A percentile compares a stretch with the other conserved stretches of the same genome.
Evolutionary conservation across 92 coral and sea anemone species (phyloP).

Genomic region (Porites rus): DNA sequence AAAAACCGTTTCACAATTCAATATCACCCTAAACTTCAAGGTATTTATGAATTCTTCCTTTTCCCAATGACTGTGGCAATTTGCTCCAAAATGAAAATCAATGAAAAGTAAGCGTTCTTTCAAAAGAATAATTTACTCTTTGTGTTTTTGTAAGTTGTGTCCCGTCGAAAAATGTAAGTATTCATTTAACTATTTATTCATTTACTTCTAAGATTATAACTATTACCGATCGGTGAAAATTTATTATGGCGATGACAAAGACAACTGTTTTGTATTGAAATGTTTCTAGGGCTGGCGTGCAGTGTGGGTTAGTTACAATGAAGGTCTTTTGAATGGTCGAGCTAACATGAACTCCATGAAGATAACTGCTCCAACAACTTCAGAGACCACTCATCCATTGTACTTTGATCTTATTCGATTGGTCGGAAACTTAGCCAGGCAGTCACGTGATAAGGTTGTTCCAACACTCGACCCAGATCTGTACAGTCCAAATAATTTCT

Average conservation of each 20-base stretch:
- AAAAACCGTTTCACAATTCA: slow-evolving; percentile 17
- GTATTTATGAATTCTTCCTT: background rate
- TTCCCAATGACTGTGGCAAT: no score
- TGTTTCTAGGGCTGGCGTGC: slow-evolving; percentile 23
- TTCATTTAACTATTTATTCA: no score
- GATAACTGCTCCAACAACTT: slow-evolving; percentile 31
- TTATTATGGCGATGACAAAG: background rate
- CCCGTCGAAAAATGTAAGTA: background rate
- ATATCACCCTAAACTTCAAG: slow-evolving; percentile 21
- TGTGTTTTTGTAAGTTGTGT: no score
- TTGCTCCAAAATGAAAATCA: no score
- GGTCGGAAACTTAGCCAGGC: background rate
- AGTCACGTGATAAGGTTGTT: slow-evolving; percentile 54
- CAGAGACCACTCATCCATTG: slow-evolving; percentile 9
- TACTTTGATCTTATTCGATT: slow-evolving; percentile 54
- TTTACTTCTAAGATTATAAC: background rate
- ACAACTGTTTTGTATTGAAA: background rate
- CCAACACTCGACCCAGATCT: slow-evolving; percentile 33
- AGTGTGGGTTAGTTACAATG: slow-evolving; percentile 19
- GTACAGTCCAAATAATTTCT: slow-evolving; percentile 39
- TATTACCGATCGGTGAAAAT: no score
- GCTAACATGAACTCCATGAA: slow-evolving; percentile 1
- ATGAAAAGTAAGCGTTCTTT: no score
- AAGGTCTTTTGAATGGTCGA: background rate
- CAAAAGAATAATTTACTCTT: background rate